These are phyloP conservation scores for Danio kyathit DNA, from an alignment of 2,797 vertebrate genomes.

Conservation along the genomic window DNA sequence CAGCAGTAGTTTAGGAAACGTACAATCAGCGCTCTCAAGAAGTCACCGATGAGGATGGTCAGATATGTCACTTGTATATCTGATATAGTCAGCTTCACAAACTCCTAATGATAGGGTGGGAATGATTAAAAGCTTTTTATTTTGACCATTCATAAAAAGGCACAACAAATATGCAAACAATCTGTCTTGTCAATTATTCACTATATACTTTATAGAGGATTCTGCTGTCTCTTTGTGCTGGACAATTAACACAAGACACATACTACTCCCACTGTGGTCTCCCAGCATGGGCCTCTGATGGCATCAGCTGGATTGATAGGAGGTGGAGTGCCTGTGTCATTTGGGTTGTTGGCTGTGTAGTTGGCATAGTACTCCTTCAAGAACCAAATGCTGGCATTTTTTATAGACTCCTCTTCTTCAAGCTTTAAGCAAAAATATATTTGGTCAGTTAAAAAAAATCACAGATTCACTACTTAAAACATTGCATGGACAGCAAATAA, in stretches of 20 bases:
- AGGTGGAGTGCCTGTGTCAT: constrained; percentile 79
- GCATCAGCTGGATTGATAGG: constrained; percentile 87
- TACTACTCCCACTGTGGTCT: constrained; percentile 95
- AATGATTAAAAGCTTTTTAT: background rate
- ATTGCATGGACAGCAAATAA: background rate
- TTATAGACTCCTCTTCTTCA: constrained; percentile 85
- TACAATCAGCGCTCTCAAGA: constrained; percentile 93
- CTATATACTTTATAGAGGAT: background rate
- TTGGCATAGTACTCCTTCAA: constrained; percentile 85
- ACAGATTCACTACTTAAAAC: background rate
- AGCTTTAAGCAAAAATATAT: constrained; percentile 76
- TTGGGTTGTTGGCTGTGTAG: constrained; percentile 72
- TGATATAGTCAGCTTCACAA: constrained; percentile 94
- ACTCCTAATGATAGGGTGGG: constrained; percentile 82
- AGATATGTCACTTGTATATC: constrained; percentile 96
- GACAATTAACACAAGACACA: constrained; percentile 24
- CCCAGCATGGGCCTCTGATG: constrained; percentile 97
- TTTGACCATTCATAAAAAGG: background rate
- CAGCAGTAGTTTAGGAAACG: constrained; percentile 98
- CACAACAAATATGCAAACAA: background rate
- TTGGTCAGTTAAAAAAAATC: background rate
- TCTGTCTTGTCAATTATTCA: background rate
- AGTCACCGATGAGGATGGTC: constrained; percentile 96
- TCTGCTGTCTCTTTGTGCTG: background rate
- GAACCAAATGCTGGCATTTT: constrained; percentile 88